Base-by-base conservation (phyloP, 2,888 invertebrate genomes). In the Vesta saturnalis region DNA sequence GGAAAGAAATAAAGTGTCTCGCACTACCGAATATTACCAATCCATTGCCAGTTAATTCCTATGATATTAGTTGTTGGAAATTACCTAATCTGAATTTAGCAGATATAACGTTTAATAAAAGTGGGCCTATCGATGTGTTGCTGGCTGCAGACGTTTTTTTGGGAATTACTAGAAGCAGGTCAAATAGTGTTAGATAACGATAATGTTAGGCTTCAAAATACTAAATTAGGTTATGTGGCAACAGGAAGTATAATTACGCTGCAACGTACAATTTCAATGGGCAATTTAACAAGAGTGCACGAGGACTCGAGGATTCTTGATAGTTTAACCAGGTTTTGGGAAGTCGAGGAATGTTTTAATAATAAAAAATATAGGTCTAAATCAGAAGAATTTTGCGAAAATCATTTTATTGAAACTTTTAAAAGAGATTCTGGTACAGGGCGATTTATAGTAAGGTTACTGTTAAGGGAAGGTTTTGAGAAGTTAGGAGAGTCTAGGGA, bases 381-480 rank as follows among this genome's bases (percentile, higher is more conserved):
- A 18, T 49, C 47, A 49, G 47, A 49, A 16, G 18, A 49, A 49
- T 14, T 49, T 49, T 49, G 47, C 18, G 47, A 49, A 49, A 49
- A 15, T 15, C 3, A 49, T 49, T 49, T 49, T 49, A 49, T 49
- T 49, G 16, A 49, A 15, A 49, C 15, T 49, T 49, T 49, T 49
- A 16, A 49, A 49, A 49, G 47, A 49, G 15, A 49, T 49, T 39
- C 39, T 39, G 15, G 15, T 49, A 3, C 47, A 18, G 47, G 10
- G 15, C 16, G 47, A 18, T 49, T 49, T 49, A 49, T 49, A 1
- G 47, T 18, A 18, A 49, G 8, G 16, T 3, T 49, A 49, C 47
- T 15, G 47, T 49, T 49, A 15, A 49, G 15, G 47, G 47, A 49
- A 39, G 39, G n/a, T 39, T 39, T 39, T n/a, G n/a, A n/a, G n/a